Percentiles rank a stretch among this genome's conserved stretches.
phyloP scores from a whole-genome alignment of 2,113 vertebrate species.

The human (Homo sapiens) region GRCh38 chr3:76899001-76899500 shows the following conservation, averaged over 20 bases:
- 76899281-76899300: not conserved
- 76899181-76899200: constrained; percentile 30
- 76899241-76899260: not conserved
- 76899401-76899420: not conserved
- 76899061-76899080: constrained; percentile 76
- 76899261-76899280: not conserved
- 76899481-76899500: not conserved
- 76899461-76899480: not conserved
- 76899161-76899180: not conserved
- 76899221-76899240: constrained; percentile 41
- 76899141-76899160: constrained; percentile 54
- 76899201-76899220: constrained; percentile 12
- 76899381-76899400: not conserved
- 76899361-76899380: not conserved
- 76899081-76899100: constrained; percentile 58
- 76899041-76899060: constrained; percentile 71
- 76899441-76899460: not conserved
- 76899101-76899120: constrained; percentile 62
- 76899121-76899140: not conserved
- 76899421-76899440: not conserved
- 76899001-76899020: constrained; percentile 71
- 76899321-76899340: too few relatives aligned
- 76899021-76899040: constrained; percentile 71
- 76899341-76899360: constrained; percentile 12
- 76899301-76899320: not conserved